Conservation (phyloP, 2,113 vertebrate genomes). For the human region GRCh38 chr1:108042501-108043000, state of each 20-base stretch:
- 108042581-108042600: too few relatives aligned
- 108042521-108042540: too few relatives aligned
- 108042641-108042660: neutral
- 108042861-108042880: neutral
- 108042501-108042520: too few relatives aligned
- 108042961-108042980: neutral
- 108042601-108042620: too few relatives aligned
- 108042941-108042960: neutral
- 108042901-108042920: neutral
- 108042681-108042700: neutral
- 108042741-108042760: neutral
- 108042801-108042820: neutral
- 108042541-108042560: too few relatives aligned
- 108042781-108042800: neutral
- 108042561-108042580: too few relatives aligned
- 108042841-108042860: neutral
- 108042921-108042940: neutral
- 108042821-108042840: neutral
- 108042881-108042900: neutral
- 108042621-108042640: neutral
- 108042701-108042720: neutral
- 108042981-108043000: neutral
- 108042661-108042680: neutral
- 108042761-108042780: neutral
- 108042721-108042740: neutral